A percentile compares a stretch with the other conserved stretches of the same genome.
Conservation (phyloP, 1,140 invertebrate species). For the Tachypleus tridentatus region DNA sequence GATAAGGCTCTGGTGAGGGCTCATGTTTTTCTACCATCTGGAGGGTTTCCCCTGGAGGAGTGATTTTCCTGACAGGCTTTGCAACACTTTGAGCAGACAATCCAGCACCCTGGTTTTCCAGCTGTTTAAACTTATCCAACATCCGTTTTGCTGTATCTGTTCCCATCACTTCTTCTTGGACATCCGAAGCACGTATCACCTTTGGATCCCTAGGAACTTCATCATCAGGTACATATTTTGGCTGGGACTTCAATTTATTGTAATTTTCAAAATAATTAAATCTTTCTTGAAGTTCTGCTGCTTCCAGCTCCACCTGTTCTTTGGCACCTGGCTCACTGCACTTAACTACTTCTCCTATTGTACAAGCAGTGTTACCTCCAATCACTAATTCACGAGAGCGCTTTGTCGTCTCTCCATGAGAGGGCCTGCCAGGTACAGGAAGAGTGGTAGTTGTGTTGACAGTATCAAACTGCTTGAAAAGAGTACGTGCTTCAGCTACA, state of each 20-base stretch:
- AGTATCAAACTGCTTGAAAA: not conserved
- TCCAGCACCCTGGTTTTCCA: slow-evolving; percentile 51
- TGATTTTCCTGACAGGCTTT: slow-evolving; percentile 73
- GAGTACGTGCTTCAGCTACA: too few relatives aligned
- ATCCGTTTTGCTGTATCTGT: slow-evolving; percentile 66
- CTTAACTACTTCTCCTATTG: slow-evolving; percentile 28
- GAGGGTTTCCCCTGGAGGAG: slow-evolving; percentile 63
- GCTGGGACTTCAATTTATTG: too few relatives aligned
- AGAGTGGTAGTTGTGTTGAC: not conserved
- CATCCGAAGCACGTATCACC: slow-evolving; percentile 50
- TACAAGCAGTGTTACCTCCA: too few relatives aligned
- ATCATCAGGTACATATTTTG: too few relatives aligned
- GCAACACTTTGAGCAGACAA: slow-evolving; percentile 38
- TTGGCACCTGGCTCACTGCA: slow-evolving; percentile 48
- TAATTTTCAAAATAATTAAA: too few relatives aligned
- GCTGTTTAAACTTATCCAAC: slow-evolving; percentile 59
- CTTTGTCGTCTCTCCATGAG: slow-evolving; percentile 1
- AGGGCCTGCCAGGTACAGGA: not conserved
- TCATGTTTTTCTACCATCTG: slow-evolving; percentile 26
- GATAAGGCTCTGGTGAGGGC: slow-evolving; percentile 11
- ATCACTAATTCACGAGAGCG: too few relatives aligned
- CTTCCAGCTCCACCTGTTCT: slow-evolving; percentile 62
- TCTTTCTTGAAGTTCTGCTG: slow-evolving; percentile 62
- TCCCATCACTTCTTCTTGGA: slow-evolving; percentile 35
- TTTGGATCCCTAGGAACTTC: slow-evolving; percentile 58